Evolutionary conservation across 2,113 vertebrate species (phyloP).

Genomic region (Centrocercus urophasianus): DNA sequence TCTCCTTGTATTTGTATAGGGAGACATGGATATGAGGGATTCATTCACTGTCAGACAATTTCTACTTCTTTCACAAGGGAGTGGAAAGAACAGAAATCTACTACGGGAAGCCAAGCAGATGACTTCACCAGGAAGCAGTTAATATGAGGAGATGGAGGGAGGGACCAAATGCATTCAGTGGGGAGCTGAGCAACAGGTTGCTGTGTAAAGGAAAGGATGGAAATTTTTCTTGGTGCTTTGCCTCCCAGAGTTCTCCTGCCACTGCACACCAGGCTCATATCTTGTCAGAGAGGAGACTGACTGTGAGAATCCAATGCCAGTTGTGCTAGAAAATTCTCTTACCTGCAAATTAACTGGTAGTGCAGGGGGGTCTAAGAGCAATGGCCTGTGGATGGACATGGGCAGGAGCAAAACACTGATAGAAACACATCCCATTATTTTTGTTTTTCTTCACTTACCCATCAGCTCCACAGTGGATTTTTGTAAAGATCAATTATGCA

Average conservation of each 20-base stretch:
- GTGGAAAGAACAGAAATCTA: neutral
- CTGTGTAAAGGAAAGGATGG: neutral
- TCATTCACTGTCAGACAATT: neutral
- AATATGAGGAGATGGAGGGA: neutral
- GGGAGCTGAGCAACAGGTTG: neutral
- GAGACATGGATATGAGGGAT: neutral
- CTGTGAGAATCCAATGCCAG: neutral
- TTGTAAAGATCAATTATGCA: neutral
- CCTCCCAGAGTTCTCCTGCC: neutral
- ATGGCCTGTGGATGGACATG: neutral
- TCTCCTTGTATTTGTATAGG: neutral
- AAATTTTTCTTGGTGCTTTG: neutral
- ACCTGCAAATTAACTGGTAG: neutral
- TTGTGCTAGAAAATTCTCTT: neutral
- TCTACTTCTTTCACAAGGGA: neutral
- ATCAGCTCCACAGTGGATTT: neutral
- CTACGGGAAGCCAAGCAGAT: neutral
- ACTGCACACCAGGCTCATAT: no score
- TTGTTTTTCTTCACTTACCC: neutral
- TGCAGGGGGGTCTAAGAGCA: neutral
- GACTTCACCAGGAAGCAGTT: neutral
- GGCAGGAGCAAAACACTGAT: neutral
- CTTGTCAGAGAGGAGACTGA: rapidly evolving
- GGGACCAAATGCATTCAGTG: neutral
- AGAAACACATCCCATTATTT: neutral